Evolutionary conservation across 2,797 vertebrate genomes (phyloP), one percentile per base, ranked within the genome.

Genomic region (Salarias fasciatus): DNA sequence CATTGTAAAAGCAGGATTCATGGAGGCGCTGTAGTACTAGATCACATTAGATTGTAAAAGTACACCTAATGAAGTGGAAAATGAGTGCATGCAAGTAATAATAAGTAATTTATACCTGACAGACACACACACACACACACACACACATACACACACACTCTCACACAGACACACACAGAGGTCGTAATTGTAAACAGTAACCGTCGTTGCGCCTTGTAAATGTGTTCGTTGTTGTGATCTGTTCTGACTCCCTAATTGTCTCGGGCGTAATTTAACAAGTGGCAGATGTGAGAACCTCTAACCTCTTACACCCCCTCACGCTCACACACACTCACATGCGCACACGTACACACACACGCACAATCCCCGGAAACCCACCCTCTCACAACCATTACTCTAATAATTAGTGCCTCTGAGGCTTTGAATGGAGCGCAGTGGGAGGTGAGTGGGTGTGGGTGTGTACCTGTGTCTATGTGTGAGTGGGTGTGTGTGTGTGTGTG

Each of bases 351-450:
- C 53, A 63, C 11, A 57, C 56, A 69, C 80, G 69, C 68, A 81
- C 66, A 82, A 50, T 67, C 72, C 77, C 86, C 50, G 51, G 82
- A 85, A 24, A 79, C 83, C 76, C 80, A 69, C 68, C 83, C 85
- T 83, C 82, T 86, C 75, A 85, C 85, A 88, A 84, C 84, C 90
- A 93, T 93, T 93, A 93, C 90, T 89, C 87, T 88, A 89, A 89
- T 93, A 93, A 94, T 93, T 93, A 93, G 89, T 88, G 88, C 90
- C 91, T 92, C 91, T 85, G 80, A 89, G 90, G 90, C 87, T 86
- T 88, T 93, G 88, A 93, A 92, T 90, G 79, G 79, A 82, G 78
- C 87, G 5, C 89, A 85, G 89, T 63, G 71, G 91, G 91, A 88
- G 87, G 67, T 71, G 75, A 75, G 80, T 76, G 82, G 47, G 77